These are phyloP conservation scores for Sceliomorpha sp. DNA, from an alignment of 2,888 invertebrate species.

Conservation along the genomic window DNA sequence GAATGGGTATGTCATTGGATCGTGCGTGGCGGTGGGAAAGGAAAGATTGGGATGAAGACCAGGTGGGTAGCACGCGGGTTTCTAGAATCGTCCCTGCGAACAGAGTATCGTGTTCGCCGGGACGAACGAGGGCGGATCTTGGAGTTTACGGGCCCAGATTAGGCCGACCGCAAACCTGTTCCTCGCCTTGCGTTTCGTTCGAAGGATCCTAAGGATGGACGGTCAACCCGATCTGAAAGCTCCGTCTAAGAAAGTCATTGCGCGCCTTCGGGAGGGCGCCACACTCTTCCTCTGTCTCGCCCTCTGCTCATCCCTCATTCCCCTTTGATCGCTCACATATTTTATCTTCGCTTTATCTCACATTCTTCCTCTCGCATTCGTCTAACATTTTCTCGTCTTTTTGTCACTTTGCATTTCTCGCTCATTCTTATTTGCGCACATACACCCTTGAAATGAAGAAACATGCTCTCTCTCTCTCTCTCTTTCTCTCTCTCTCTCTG, in stretches of 20 bases:
- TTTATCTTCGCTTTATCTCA: slow-evolving; percentile 49
- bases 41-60: slow-evolving; percentile 52
- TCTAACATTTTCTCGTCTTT: slow-evolving; percentile 51
- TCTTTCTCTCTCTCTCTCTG: too few relatives aligned
- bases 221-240: slow-evolving; percentile 48
- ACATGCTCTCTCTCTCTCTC: too few relatives aligned
- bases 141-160: slow-evolving; percentile 24
- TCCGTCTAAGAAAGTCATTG: slow-evolving; percentile 10
- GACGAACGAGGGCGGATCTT: slow-evolving; percentile 62
- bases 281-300: slow-evolving; percentile 23
- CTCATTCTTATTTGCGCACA: slow-evolving; percentile 64
- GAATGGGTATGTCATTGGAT: slow-evolving; percentile 62
- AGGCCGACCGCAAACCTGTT: slow-evolving; percentile 39
- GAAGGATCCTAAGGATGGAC: slow-evolving; percentile 37
- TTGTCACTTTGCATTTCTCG: slow-evolving; percentile 56
- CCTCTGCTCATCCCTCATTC: slow-evolving; percentile 39
- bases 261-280: slow-evolving; percentile 5
- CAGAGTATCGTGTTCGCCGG: slow-evolving; percentile 67
- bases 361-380: slow-evolving; percentile 56
- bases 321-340: slow-evolving; percentile 37
- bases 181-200: slow-evolving; percentile 9
- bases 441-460: slow-evolving; percentile 61
- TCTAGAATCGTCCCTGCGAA: slow-evolving; percentile 68
- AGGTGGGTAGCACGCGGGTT: slow-evolving; percentile 50
- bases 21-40: slow-evolving; percentile 57